Evolutionary conservation across 2,797 vertebrate species (phyloP).

Genomic region (Acomys russatus): DNA sequence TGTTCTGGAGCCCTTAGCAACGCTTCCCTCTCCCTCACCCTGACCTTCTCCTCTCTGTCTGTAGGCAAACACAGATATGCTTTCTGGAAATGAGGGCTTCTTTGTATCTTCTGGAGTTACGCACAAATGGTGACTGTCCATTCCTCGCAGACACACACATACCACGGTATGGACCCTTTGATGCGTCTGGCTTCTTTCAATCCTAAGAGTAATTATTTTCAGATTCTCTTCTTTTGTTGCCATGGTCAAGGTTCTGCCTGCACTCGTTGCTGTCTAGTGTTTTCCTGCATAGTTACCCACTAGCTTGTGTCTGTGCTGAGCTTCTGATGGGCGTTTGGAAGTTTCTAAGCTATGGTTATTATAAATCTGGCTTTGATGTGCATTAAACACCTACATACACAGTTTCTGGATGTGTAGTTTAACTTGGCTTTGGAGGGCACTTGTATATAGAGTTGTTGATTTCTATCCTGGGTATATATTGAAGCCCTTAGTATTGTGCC

Average conservation of each 20-base stretch:
- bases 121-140: neutral
- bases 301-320: neutral
- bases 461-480: neutral
- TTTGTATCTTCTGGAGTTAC: neutral
- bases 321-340: neutral
- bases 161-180: neutral
- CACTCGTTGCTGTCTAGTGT: neutral
- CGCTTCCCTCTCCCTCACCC: neutral
- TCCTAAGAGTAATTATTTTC: neutral
- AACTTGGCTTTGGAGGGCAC: neutral
- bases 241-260: neutral
- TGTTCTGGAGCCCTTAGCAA: neutral
- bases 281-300: neutral
- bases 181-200: neutral
- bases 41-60: neutral
- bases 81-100: neutral
- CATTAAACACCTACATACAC: no score
- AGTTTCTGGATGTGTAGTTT: neutral
- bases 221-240: neutral
- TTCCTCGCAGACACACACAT: neutral
- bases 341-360: neutral
- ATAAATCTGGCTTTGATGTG: neutral
- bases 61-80: neutral
- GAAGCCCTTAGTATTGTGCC: neutral
- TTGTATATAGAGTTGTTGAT: neutral